Evolutionary conservation across 2,888 invertebrate genomes (phyloP).

Genomic region (Phorcus lineatus): DNA sequence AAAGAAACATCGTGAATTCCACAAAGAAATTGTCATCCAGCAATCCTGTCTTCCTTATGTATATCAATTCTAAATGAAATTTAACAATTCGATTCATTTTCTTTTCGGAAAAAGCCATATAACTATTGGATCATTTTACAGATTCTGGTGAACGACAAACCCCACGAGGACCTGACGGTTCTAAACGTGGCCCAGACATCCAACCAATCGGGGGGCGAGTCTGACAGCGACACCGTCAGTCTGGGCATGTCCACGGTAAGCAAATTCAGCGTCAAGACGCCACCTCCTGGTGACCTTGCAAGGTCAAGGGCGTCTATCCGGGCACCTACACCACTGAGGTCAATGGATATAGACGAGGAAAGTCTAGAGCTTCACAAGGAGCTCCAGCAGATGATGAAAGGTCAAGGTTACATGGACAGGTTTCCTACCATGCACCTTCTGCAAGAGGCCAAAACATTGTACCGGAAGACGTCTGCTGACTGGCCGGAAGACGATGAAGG

Average conservation of each 20-base stretch:
- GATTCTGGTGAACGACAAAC: background rate
- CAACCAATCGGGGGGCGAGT: background rate
- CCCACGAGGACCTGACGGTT: background rate
- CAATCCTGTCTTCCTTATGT: too few relatives aligned
- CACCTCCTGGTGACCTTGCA: background rate
- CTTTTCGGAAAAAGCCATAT: too few relatives aligned
- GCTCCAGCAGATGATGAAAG: background rate
- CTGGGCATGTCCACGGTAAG: background rate
- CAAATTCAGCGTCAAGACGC: constrained; percentile 6
- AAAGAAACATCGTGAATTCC: too few relatives aligned
- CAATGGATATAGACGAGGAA: background rate
- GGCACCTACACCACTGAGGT: background rate
- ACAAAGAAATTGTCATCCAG: too few relatives aligned
- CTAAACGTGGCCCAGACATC: background rate
- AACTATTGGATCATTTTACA: background rate
- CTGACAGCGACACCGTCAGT: background rate
- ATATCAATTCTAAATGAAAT: too few relatives aligned
- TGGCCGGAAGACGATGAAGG: constrained; percentile 23
- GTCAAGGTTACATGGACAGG: background rate
- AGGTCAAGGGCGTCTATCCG: background rate
- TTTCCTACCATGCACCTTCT: background rate
- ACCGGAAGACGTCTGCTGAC: background rate
- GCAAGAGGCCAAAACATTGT: background rate
- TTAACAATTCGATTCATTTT: too few relatives aligned
- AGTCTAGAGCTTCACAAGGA: background rate